Percentiles rank a stretch among this genome's conserved stretches.
phyloP scores from a whole-genome alignment of 1,140 invertebrate genomes.

The Uloborus diversus region DNA sequence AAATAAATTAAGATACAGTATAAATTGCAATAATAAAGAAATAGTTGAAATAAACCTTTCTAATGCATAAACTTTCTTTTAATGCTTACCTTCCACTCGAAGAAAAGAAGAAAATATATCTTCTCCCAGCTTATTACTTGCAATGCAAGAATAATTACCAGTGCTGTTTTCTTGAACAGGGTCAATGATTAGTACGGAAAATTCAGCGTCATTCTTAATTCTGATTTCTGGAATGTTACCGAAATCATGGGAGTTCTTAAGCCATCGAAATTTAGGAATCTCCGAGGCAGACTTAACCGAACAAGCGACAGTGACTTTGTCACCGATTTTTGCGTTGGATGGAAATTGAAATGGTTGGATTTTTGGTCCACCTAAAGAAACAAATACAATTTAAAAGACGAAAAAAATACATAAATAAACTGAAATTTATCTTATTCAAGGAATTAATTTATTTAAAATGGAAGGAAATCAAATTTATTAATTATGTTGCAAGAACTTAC shows the following conservation, averaged over 20 bases:
- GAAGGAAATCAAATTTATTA: too few relatives aligned
- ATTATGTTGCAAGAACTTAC: too few relatives aligned
- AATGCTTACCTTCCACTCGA: conserved; percentile 55
- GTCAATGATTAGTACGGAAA: conserved; percentile 63
- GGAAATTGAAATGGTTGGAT: conserved; percentile 51
- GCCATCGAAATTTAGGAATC: conserved; percentile 16
- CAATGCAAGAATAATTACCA: conserved; percentile 75
- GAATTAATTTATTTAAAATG: too few relatives aligned
- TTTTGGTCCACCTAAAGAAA: conserved; percentile 20
- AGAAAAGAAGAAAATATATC: conserved; percentile 49
- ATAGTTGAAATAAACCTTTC: too few relatives aligned
- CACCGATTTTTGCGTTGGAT: conserved; percentile 2
- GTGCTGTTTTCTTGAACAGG: conserved; percentile 61
- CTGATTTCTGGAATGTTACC: not conserved
- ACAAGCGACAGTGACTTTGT: conserved; percentile 22
- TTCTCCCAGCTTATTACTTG: conserved; percentile 66
- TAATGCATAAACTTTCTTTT: too few relatives aligned
- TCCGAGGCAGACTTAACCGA: not conserved
- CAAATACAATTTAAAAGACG: not conserved
- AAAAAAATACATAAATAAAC: conserved; percentile 74
- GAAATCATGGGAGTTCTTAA: conserved; percentile 22
- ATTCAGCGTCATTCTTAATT: conserved; percentile 27
- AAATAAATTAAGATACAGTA: too few relatives aligned
- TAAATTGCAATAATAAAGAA: too few relatives aligned
- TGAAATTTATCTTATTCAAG: too few relatives aligned